Base-by-base conservation (phyloP, 2,797 vertebrate species). In the Cossypha dichroa region DNA sequence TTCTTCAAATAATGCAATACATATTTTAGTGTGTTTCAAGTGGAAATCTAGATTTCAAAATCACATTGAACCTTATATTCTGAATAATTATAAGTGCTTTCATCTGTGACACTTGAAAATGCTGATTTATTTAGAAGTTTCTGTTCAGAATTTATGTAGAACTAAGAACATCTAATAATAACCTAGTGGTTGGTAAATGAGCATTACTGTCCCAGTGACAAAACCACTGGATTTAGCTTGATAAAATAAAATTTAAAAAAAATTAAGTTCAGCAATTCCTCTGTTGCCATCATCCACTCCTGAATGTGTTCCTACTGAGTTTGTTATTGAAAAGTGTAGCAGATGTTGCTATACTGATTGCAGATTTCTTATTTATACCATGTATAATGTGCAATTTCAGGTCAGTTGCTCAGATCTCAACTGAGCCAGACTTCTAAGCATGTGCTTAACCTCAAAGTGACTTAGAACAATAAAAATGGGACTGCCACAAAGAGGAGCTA, bases 101-200 rank as follows among this genome's bases (percentile, higher is more conserved):
- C n/a, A 86, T 82, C 85, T 80, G 84, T 84, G 86, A 72, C 68
- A 75, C 83, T 92, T 92, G 49, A 86, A 95, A 88, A 96, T 73
- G n/a, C 13, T 95, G 62, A 73, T 95, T 95, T 94, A 87, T 82
- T 93, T 97, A 94, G 80, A 81, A 69, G 81, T 83, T 93, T 90
- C 43, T 92, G 82, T 72, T 95, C 72, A 63, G 60, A 94, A 46
- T 94, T 85, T 93, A 58, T 62, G 66, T 81, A 79, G 64, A 82
- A 68, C 62, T 85, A 81, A 88, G 90, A 95, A 78, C 52, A 93
- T 96, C 67, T 93, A 94, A 94, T 93, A 81, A 94, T 96, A 95
- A 93, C 62, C 46, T 95, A 63, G 84, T 80, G 52, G 85, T 83
- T 93, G 62, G 58, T 88, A 91, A 96, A 94, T 64, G 51, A 76